These are phyloP conservation scores for Neoascia interrupta DNA, from an alignment of 2,888 invertebrate genomes.

Conservation along the genomic window DNA sequence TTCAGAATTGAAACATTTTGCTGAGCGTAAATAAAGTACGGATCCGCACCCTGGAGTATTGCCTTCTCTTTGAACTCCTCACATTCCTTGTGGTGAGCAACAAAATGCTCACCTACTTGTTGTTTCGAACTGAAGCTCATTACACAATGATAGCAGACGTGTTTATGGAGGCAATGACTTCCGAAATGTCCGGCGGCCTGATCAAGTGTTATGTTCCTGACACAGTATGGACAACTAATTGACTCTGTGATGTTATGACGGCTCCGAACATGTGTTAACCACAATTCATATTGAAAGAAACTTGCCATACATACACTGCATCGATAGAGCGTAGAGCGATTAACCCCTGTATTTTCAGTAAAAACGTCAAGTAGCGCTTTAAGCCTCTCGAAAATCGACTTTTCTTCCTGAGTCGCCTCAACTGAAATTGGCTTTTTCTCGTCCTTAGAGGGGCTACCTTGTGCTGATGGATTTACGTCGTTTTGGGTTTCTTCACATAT, in stretches of 20 bases:
- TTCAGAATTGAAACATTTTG: constrained; percentile 6
- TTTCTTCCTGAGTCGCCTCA: constrained; percentile 17
- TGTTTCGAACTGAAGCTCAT: constrained; percentile 14
- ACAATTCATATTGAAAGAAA: constrained; percentile 69
- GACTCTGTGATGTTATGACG: constrained; percentile 51
- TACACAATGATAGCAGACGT: constrained; percentile 46
- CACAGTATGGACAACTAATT: constrained; percentile 28
- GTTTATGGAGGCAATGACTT: constrained; percentile 21
- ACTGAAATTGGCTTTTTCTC: too few relatives aligned
- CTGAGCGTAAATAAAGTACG: constrained; percentile 32
- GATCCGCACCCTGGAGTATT: constrained; percentile 1
- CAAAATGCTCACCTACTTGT: constrained; percentile 24
- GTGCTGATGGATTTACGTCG: neutral
- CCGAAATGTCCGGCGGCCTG: constrained; percentile 5
- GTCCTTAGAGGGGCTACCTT: too few relatives aligned
- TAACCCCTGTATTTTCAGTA: constrained; percentile 35
- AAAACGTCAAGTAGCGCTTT: constrained; percentile 29
- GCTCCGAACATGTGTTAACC: constrained; percentile 69
- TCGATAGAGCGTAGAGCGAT: constrained; percentile 58
- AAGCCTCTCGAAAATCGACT: neutral
- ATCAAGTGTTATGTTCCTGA: neutral
- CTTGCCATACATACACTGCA: constrained; percentile 71
- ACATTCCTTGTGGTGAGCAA: constrained; percentile 1
- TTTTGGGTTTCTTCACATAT: neutral
- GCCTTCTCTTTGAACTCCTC: neutral